phyloP scores from a whole-genome alignment of 2,797 vertebrate genomes.

The Streptopelia turtur region DNA sequence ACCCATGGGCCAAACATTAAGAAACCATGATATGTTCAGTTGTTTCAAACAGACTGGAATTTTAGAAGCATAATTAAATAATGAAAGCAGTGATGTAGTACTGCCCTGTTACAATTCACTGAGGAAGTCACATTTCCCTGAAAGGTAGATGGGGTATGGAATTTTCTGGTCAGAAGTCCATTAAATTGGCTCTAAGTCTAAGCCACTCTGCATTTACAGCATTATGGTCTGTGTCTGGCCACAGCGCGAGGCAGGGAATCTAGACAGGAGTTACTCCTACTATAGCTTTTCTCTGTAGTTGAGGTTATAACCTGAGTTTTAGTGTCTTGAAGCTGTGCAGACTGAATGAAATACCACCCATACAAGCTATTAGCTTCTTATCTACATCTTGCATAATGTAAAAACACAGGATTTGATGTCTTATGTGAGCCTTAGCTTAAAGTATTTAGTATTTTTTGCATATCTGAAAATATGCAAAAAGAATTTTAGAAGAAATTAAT shows the following conservation, averaged over 20 bases:
- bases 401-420: neutral
- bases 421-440: neutral
- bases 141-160: neutral
- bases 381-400: neutral
- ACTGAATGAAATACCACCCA: neutral
- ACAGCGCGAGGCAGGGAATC: neutral
- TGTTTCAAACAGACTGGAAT: neutral
- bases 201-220: neutral
- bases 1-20: neutral
- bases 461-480: neutral
- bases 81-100: neutral
- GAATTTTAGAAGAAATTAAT: neutral
- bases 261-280: neutral
- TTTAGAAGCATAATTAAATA: slow-evolving; percentile 1
- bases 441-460: neutral
- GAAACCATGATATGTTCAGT: neutral
- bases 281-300: neutral
- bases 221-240: neutral
- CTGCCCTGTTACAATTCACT: neutral
- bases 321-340: neutral
- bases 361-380: neutral
- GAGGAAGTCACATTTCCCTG: neutral
- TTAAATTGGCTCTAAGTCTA: neutral
- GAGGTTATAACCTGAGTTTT: neutral
- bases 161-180: neutral